These are phyloP conservation scores for Teleiodes luculella DNA, from an alignment of 2,888 invertebrate species.

Conservation along the genomic window DNA sequence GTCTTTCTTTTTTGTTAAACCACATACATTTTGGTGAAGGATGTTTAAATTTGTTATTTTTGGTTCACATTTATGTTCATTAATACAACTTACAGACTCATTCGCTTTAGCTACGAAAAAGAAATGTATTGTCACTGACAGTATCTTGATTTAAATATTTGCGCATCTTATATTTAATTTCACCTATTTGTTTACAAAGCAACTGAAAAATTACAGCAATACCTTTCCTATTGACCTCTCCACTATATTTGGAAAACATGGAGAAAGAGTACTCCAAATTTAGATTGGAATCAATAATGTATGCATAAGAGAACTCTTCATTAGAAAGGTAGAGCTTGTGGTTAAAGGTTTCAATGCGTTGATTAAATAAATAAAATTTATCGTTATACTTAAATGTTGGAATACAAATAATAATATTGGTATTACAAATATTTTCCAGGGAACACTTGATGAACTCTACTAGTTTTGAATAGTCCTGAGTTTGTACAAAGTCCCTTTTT, in stretches of 20 bases:
- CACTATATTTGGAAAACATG: not conserved
- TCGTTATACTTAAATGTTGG: not conserved
- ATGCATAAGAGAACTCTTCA: not conserved
- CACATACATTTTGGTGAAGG: conserved; percentile 8
- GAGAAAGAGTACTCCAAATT: not conserved
- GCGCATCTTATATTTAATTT: not conserved
- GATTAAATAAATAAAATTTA: not conserved
- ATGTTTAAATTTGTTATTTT: not conserved
- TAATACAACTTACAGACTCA: too few relatives aligned
- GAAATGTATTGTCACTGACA: not conserved
- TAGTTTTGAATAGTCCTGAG: not conserved
- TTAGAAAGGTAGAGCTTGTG: not conserved
- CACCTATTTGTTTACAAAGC: not conserved
- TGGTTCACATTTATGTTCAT: not conserved
- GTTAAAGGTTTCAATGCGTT: not conserved
- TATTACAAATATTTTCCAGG: not conserved
- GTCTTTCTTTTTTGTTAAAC: not conserved
- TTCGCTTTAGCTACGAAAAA: not conserved
- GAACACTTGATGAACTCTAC: not conserved
- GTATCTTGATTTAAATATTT: too few relatives aligned
- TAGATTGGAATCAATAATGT: not conserved
- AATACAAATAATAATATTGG: not conserved
- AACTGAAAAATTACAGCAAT: not conserved
- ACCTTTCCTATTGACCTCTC: not conserved
- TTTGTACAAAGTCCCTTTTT: not conserved